Base-by-base conservation (phyloP, 2,113 vertebrate species). In the Cynocephalus volans region DNA sequence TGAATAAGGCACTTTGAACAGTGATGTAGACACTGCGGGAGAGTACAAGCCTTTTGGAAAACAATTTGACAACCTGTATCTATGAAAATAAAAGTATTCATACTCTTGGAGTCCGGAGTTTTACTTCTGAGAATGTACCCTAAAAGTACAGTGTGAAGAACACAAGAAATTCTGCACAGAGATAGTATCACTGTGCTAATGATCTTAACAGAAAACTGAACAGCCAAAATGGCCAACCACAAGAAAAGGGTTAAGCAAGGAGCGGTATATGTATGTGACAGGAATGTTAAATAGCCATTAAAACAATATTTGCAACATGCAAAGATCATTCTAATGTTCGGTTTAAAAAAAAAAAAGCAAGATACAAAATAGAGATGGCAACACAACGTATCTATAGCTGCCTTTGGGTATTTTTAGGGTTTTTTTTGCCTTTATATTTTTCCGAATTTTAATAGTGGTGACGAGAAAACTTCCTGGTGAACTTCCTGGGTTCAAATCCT, bases 81-180 rank as follows among this genome's bases (percentile, higher is more conserved):
- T 73, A 33, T 14, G 83, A 54, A 14, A 4, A 7, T 33, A n/a
- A 54, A 54, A n/a, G 15, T 36, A 6, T 56, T 65, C 23, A 12
- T 48, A 60, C 28, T 76, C 21, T 31, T 70, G 48, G 31, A 64
- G 36, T 65, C 70, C 31, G 26, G 58, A 60, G 50, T 64, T 88
- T 82, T 75, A 64, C 56, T 67, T 67, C 41, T 19, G 45, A 88
- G 65, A 41, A 73, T 15, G 6, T 67, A 45, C n/a, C 28, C 52
- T 96, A 33, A 88, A 93, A 70, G 33, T 76, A 67, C n/a, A 36
- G 70, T 65, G 52, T 62, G 45, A 84, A 92, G 52, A 77, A 72
- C n/a, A 62, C 1, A 65, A 90, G 67, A 77, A 90, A 60, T 88
- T 65, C 54, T 95, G 58, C 26, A 13, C 36, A 52, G 26, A 88